phyloP scores from a whole-genome alignment of 30 jellyfish, hydroid and myxozoan species.

The Catostylus mosaicus region DNA sequence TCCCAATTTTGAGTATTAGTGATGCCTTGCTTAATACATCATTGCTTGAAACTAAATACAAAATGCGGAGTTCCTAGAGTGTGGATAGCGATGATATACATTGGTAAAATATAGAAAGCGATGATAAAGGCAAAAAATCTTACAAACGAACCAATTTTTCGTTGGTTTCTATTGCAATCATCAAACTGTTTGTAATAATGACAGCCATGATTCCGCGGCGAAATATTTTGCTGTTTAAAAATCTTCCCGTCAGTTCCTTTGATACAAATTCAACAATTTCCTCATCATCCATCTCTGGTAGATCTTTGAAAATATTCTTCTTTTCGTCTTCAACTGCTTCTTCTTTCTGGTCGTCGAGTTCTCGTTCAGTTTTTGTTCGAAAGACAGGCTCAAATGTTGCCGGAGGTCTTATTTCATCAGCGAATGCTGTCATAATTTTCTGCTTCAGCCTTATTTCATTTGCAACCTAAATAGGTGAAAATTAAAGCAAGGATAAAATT shows the following conservation, averaged over 20 bases:
- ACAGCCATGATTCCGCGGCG: conserved; percentile 77
- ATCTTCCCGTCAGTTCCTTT: conserved; percentile 82
- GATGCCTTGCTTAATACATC: too few relatives aligned
- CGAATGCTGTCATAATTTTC: conserved; percentile 20
- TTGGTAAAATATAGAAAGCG: too few relatives aligned
- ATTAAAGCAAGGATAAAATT: too few relatives aligned
- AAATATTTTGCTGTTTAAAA: conserved; percentile 69
- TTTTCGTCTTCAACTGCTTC: conserved; percentile 55
- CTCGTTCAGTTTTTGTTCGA: conserved; percentile 41
- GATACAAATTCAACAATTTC: conserved; percentile 84
- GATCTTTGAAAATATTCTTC: conserved; percentile 44
- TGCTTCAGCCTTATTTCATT: conserved; percentile 37
- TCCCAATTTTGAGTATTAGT: too few relatives aligned
- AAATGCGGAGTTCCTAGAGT: too few relatives aligned
- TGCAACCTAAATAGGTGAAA: conserved; percentile 27
- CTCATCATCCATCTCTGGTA: conserved; percentile 80
- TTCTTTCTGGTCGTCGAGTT: conserved; percentile 15
- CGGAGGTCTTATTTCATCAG: conserved; percentile 52
- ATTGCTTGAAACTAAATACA: too few relatives aligned
- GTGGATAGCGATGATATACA: too few relatives aligned
- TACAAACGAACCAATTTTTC: conserved; percentile 67
- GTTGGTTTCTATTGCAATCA: conserved; percentile 90
- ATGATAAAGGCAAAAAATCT: not conserved
- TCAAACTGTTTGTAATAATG: conserved; percentile 79
- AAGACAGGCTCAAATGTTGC: conserved; percentile 52